Evolutionary conservation across 1,140 invertebrate species (phyloP).

Genomic region (Geopemphigus sp.): DNA sequence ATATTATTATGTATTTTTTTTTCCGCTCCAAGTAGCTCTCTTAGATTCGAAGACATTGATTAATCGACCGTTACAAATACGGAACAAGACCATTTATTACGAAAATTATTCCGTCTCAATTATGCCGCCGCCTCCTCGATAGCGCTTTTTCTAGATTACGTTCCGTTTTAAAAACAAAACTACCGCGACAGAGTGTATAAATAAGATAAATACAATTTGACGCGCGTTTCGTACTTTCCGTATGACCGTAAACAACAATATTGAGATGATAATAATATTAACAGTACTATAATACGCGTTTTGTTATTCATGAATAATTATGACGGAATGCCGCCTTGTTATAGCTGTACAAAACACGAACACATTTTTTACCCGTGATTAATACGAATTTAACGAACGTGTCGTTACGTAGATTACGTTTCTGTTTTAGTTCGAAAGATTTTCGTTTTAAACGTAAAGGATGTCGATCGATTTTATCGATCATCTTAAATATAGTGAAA

Average conservation of each 20-base stretch:
- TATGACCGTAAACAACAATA: constrained; percentile 20
- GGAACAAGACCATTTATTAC: constrained; percentile 44
- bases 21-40: constrained; percentile 27
- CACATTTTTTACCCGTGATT: no score
- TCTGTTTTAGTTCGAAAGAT: no score
- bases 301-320: constrained; percentile 12
- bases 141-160: neutral
- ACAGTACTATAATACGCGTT: neutral
- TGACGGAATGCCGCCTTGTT: neutral
- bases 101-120: constrained; percentile 43
- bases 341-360: no score
- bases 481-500: no score
- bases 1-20: neutral
- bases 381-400: no score
- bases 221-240: neutral
- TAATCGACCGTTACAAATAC: constrained; percentile 48
- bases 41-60: constrained; percentile 42
- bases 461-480: no score
- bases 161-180: neutral
- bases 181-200: neutral
- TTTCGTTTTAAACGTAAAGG: no score
- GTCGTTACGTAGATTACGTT: no score
- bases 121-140: neutral
- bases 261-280: constrained; percentile 23
- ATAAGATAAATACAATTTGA: constrained; percentile 6